Conservation (phyloP, 2,797 vertebrate species). For the Anableps anableps region DNA sequence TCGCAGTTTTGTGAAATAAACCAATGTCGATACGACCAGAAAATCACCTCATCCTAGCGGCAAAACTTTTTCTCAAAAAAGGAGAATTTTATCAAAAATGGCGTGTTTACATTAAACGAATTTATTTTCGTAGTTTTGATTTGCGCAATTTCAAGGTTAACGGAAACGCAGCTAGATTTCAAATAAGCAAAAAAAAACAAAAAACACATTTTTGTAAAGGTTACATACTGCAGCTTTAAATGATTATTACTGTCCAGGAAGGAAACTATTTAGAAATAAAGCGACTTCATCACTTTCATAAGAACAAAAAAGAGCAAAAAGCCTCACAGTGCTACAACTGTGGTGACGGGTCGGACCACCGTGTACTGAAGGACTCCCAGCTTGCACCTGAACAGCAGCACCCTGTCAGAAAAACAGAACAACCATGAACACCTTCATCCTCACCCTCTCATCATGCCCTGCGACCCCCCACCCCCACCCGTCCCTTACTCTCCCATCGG, state of each 20-base stretch:
- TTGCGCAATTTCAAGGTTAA: too few species aligned
- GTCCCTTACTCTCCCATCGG: conserved; percentile 94
- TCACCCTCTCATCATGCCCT: conserved; percentile 8
- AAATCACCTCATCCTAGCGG: too few species aligned
- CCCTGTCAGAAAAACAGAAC: conserved; percentile 75
- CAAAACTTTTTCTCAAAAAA: too few species aligned
- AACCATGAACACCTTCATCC: background rate
- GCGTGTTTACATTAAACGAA: too few species aligned
- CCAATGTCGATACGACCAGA: too few species aligned
- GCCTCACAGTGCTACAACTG: conserved; percentile 93
- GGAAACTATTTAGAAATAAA: background rate
- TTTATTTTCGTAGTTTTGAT: too few species aligned
- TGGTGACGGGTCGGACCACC: conserved; percentile 93
- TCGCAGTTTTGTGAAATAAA: too few species aligned
- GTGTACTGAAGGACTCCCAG: conserved; percentile 97
- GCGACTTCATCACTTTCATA: background rate
- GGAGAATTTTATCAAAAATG: too few species aligned
- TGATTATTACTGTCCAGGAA: background rate
- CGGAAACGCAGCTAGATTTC: too few species aligned
- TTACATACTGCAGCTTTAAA: background rate
- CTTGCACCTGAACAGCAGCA: conserved; percentile 93
- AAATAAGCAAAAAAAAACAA: too few species aligned
- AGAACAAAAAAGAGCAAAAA: too few species aligned
- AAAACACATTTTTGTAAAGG: too few species aligned
- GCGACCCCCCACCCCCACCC: background rate